phyloP scores from a whole-genome alignment of 1,140 invertebrate genomes.

The Microplitis demolitor region DNA sequence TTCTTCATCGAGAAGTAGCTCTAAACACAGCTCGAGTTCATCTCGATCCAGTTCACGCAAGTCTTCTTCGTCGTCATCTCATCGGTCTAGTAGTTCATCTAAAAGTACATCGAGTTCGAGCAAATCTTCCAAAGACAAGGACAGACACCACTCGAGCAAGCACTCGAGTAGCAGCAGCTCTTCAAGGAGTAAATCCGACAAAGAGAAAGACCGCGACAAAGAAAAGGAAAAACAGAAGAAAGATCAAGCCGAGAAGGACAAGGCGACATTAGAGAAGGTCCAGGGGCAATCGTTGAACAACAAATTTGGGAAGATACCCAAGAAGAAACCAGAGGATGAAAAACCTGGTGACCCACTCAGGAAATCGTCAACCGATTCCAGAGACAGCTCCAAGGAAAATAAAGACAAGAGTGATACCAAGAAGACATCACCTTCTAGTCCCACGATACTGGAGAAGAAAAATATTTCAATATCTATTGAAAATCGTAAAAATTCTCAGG shows the following conservation, averaged over 20 bases:
- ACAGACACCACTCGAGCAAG: constrained; percentile 55
- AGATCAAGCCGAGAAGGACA: constrained; percentile 70
- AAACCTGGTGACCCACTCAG: constrained; percentile 48
- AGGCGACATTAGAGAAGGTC: constrained; percentile 70
- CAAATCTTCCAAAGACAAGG: constrained; percentile 55
- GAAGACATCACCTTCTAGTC: constrained; percentile 34
- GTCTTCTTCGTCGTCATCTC: constrained; percentile 41
- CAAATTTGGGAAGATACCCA: constrained; percentile 78
- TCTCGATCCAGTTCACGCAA: constrained; percentile 41
- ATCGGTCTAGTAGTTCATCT: constrained; percentile 45
- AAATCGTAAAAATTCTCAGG: constrained; percentile 69
- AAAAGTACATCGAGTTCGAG: constrained; percentile 46
- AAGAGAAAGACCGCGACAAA: constrained; percentile 59
- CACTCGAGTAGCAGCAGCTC: constrained; percentile 43
- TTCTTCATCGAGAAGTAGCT: constrained; percentile 61
- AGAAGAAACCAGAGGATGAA: constrained; percentile 64
- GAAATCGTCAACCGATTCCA: constrained; percentile 48
- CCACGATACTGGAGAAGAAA: constrained; percentile 60
- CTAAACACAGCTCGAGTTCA: constrained; percentile 54
- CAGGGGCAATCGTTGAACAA: constrained; percentile 67
- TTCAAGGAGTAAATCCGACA: constrained; percentile 45
- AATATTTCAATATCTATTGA: constrained; percentile 82
- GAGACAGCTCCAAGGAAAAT: constrained; percentile 52
- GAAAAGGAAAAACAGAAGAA: constrained; percentile 59
- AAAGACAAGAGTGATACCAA: constrained; percentile 53